Evolutionary conservation across 2,888 invertebrate species (phyloP), one percentile per base, ranked within the genome.

Genomic region (Brenthis daphne): DNA sequence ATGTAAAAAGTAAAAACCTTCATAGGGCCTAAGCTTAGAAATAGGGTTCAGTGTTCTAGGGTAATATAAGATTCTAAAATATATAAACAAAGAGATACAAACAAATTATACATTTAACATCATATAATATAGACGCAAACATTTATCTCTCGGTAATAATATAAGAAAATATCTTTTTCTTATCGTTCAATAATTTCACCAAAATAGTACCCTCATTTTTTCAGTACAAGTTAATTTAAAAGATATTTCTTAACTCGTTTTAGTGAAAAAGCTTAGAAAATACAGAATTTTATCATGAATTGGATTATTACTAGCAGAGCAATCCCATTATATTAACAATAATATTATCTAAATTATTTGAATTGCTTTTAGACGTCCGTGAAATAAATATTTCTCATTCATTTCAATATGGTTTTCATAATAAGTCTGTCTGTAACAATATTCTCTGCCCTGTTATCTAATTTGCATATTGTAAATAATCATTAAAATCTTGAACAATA

Each of bases 111-210:
- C 4, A 29, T 29, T 29, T 29, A 29, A 29, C 3, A 4, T 29
- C 29, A 4, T 29, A 29, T 29, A 8, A 8, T 43, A 2, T 43
- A 11, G 37, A 43, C 37, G 11, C 2, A 3, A 11, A 43, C 11
- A 43, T 43, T 43, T 43, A 43, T 11, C 8, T 43, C 37, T 43
- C 37, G 11, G 37, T 11, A 43, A 43, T 43, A 43, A 43, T 43
- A 8, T 43, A 43, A 43, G 11, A 11, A 11, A 43, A 43, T 68
- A 64, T 56, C 54, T 60, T 55, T 24, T 61, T 56, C 20, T 53
- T 11, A 53, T 53, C 53, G 11, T 53, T 53, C 6, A 6, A 54
- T 53, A 8, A 4, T 29, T 29, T 54, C 13, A 54, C 1, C 14
- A 16, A 3, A 54, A 12, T 24, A 54, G 29, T 12, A 29, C 14